Evolutionary conservation across 2,797 vertebrate genomes (phyloP).

Genomic region (Helicolenus hilgendorfi): DNA sequence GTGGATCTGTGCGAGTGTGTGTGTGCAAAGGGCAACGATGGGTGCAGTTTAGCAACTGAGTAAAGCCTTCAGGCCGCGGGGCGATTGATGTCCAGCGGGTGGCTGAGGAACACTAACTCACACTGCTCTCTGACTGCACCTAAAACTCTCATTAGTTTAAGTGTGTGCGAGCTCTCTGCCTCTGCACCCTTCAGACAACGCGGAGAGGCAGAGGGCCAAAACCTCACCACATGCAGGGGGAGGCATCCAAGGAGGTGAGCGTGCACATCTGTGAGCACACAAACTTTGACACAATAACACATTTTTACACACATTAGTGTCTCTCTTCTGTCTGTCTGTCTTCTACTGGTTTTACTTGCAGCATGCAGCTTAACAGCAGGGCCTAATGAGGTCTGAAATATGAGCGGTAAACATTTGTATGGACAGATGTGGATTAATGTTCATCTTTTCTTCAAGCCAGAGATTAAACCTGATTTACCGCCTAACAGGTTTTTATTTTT

Average conservation of each 20-base stretch:
- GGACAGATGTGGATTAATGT: slow-evolving; percentile 92
- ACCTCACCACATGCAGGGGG: slow-evolving; percentile 29
- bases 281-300: slow-evolving; percentile 10
- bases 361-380: slow-evolving; percentile 63
- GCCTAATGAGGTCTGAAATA: slow-evolving; percentile 85
- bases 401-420: slow-evolving; percentile 89
- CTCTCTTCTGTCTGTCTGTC: background rate
- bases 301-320: slow-evolving; percentile 15
- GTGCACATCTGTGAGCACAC: slow-evolving; percentile 23
- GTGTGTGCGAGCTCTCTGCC: slow-evolving; percentile 66
- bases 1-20: background rate
- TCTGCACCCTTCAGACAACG: slow-evolving; percentile 45
- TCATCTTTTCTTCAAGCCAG: slow-evolving; percentile 90
- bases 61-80: slow-evolving; percentile 63
- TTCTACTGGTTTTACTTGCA: slow-evolving; percentile 16
- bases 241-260: slow-evolving; percentile 27
- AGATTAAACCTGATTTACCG: slow-evolving; percentile 90
- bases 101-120: slow-evolving; percentile 73
- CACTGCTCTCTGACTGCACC: slow-evolving; percentile 57
- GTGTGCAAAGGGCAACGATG: slow-evolving; percentile 33
- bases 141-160: slow-evolving; percentile 85
- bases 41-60: slow-evolving; percentile 56
- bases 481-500: slow-evolving; percentile 88
- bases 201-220: slow-evolving; percentile 56
- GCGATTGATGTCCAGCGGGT: slow-evolving; percentile 68